Percentiles rank a stretch among this genome's conserved stretches.
These are phyloP conservation scores for Pseudopleuronectes americanus DNA, from an alignment of 2,797 vertebrate species.

Conservation along the genomic window DNA sequence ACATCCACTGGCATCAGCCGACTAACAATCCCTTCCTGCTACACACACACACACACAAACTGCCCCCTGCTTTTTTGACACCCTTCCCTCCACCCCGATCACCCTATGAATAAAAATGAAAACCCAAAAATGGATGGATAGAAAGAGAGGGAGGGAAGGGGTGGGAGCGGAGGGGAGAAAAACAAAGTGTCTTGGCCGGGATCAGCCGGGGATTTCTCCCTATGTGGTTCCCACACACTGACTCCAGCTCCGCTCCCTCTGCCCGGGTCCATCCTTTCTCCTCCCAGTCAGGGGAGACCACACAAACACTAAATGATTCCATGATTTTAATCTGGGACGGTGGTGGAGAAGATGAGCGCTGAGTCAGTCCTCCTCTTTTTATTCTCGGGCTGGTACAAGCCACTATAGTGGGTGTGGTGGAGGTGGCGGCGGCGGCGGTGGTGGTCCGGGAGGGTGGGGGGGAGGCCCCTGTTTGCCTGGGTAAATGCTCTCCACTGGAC, in stretches of 20 bases:
- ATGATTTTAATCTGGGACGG: slow-evolving; percentile 64
- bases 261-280: slow-evolving; percentile 77
- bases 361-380: slow-evolving; percentile 56
- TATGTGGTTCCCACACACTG: slow-evolving; percentile 97
- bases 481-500: slow-evolving; percentile 70
- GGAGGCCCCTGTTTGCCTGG: slow-evolving; percentile 67
- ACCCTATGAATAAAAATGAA: slow-evolving; percentile 90
- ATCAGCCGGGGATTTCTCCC: slow-evolving; percentile 90
- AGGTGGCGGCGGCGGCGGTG: neutral
- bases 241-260: slow-evolving; percentile 83
- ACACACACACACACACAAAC: slow-evolving; percentile 59
- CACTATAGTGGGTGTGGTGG: slow-evolving; percentile 43
- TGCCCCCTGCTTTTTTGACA: slow-evolving; percentile 87
- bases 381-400: slow-evolving; percentile 29
- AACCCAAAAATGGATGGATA: slow-evolving; percentile 89
- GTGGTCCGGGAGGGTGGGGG: neutral
- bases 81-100: slow-evolving; percentile 83
- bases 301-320: slow-evolving; percentile 91
- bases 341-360: slow-evolving; percentile 60
- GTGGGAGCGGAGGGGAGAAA: slow-evolving; percentile 71
- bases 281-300: slow-evolving; percentile 85
- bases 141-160: slow-evolving; percentile 76
- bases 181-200: slow-evolving; percentile 87
- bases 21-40: slow-evolving; percentile 84
- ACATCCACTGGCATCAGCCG: slow-evolving; percentile 92